Evolutionary conservation across 2,888 invertebrate genomes (phyloP).

Genomic region (Cheiracanthium punctorium): DNA sequence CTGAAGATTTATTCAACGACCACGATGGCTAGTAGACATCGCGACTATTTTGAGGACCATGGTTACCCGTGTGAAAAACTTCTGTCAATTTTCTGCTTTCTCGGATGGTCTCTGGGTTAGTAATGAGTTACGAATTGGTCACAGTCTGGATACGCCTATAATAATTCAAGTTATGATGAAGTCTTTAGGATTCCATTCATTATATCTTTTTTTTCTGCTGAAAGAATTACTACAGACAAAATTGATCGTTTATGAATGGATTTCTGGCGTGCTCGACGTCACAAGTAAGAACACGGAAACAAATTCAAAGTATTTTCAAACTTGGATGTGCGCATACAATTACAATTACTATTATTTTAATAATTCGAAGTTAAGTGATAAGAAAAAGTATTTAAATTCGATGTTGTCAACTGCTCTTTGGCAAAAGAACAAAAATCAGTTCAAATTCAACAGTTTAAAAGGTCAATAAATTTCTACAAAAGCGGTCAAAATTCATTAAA

Average conservation of each 20-base stretch:
- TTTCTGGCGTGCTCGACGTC: too few relatives aligned
- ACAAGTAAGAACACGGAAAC: too few relatives aligned
- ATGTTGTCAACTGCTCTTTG: too few relatives aligned
- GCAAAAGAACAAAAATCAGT: too few relatives aligned
- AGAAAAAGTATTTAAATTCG: too few relatives aligned
- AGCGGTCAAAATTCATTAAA: too few relatives aligned
- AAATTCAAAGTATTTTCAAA: too few relatives aligned
- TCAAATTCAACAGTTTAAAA: too few relatives aligned
- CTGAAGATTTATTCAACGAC: not conserved
- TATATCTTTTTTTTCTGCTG: not conserved
- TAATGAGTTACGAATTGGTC: not conserved
- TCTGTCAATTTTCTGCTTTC: not conserved
- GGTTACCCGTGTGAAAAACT: slow-evolving; percentile 20
- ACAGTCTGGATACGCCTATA: slow-evolving; percentile 17
- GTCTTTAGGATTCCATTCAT: not conserved
- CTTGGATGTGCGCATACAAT: too few relatives aligned
- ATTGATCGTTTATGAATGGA: not conserved
- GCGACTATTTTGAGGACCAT: slow-evolving; percentile 5
- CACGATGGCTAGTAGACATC: not conserved
- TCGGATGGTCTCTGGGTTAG: not conserved
- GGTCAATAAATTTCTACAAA: too few relatives aligned
- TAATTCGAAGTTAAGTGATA: too few relatives aligned
- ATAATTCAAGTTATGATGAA: not conserved
- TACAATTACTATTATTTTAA: too few relatives aligned
- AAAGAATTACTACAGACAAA: not conserved